Evolutionary conservation across 2,797 vertebrate species (phyloP).

Genomic region (Coreius guichenoti): DNA sequence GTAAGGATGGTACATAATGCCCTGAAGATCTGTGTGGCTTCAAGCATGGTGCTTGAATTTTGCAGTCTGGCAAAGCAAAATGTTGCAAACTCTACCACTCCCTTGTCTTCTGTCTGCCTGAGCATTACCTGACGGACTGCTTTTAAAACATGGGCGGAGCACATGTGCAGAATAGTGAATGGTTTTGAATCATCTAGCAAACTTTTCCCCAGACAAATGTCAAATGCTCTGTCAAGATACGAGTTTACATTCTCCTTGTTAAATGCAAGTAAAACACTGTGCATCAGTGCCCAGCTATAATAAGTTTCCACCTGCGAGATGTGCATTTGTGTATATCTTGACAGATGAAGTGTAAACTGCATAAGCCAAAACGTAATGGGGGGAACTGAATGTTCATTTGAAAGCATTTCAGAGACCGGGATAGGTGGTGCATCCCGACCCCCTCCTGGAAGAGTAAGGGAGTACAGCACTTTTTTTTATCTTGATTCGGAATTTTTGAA

Average conservation of each 20-base stretch:
- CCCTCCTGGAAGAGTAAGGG: not conserved
- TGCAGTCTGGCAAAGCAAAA: constrained; percentile 2
- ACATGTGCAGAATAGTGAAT: not conserved
- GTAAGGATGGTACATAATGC: not conserved
- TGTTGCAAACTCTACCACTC: not conserved
- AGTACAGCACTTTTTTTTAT: constrained; percentile 20
- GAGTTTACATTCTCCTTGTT: not conserved
- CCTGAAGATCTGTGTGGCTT: not conserved
- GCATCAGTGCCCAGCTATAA: not conserved
- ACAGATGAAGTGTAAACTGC: too few species aligned
- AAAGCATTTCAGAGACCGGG: not conserved
- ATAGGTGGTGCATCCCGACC: not conserved
- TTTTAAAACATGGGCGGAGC: not conserved
- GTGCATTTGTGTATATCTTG: too few species aligned
- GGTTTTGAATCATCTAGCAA: not conserved
- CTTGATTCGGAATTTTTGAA: constrained; percentile 26
- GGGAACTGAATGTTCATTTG: not conserved
- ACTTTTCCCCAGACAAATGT: not conserved
- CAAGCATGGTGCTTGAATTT: not conserved
- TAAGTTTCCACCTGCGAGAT: not conserved
- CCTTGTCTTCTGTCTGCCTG: constrained; percentile 3
- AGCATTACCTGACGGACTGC: not conserved
- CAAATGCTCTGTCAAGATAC: not conserved
- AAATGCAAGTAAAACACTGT: not conserved
- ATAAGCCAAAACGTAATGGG: not conserved